Percentiles rank a stretch among this genome's conserved stretches.
These are phyloP conservation scores for Myotis daubentonii DNA, from an alignment of 2,797 vertebrate species.

Conservation along the genomic window DNA sequence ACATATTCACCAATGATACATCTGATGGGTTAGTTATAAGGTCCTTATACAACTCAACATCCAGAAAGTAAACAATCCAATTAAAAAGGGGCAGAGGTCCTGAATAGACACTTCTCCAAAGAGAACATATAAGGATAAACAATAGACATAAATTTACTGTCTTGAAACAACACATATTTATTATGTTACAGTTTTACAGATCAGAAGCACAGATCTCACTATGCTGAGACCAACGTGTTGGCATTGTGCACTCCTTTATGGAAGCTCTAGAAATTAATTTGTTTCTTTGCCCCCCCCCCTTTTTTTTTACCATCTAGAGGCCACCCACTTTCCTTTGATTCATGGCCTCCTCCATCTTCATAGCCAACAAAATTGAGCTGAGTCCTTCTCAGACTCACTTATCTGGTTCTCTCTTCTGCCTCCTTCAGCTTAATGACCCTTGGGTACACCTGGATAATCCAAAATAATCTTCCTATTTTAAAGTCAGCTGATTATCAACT, in stretches of 20 bases:
- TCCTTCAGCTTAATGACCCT: not conserved
- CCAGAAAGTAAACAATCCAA: not conserved
- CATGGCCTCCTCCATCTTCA: not conserved
- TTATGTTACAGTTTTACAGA: not conserved
- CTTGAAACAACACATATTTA: not conserved
- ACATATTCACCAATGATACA: not conserved
- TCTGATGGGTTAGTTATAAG: not conserved
- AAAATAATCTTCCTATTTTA: not conserved
- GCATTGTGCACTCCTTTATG: not conserved
- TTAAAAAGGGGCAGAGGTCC: not conserved
- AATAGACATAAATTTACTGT: not conserved
- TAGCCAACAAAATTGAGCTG: not conserved
- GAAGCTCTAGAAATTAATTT: not conserved
- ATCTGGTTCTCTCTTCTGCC: not conserved
- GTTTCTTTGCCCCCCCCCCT: not conserved
- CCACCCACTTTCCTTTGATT: not conserved
- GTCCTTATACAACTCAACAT: not conserved
- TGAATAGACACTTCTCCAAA: not conserved
- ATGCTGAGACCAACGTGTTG: not conserved
- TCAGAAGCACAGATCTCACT: not conserved
- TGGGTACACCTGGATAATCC: not conserved
- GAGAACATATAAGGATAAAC: not conserved
- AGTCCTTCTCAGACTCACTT: not conserved
- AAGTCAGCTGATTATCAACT: not conserved
- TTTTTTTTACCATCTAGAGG: not conserved